Base-by-base conservation (phyloP, 2,113 vertebrate genomes). In the Callocephalon fimbriatum region DNA sequence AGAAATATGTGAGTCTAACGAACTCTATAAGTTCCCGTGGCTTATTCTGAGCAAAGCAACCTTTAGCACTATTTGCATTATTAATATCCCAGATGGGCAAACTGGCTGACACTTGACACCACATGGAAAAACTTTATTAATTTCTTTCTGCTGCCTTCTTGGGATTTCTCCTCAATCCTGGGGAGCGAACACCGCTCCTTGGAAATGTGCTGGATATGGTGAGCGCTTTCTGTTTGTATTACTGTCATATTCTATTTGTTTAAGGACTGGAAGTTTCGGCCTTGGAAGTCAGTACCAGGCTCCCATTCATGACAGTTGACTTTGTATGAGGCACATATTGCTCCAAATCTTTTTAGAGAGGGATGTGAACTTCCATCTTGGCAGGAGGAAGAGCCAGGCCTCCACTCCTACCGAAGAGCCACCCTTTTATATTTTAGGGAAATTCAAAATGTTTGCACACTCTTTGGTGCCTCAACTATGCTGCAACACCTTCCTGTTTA, bases 61-160 rank as follows among this genome's bases (percentile, higher is more conserved):
- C 92, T 93, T 86, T 94, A 87, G 63, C 83, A 92, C 77, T 74
- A 77, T 91, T 96, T 97, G 92, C 93, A 96, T 96, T 96, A 97
- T 96, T 97, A 94, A 95, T 95, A 95, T 90, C 86, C 93, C 90
- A 95, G 88, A 94, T 96, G 94, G 81, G 92, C 92, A 95, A 79
- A 92, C 54, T 81, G 78, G 61, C 70, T 95, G 94, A 96, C 59
- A 80, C 88, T 80, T 90, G 96, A 96, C 76, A 96, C 86, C 84
- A 27, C 48, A 48, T 35, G 48, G 75, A 90, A 96, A 95, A 95
- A 75, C 27, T 81, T 92, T 42, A 94, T 72, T 88, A 89, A 63
- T 40, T 47, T 96, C 66, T 95, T 97, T 89, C 79, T 84, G 48
- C 83, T 92, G 79, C 88, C 91, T 95, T 95, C 31, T 61, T 88